Percentiles rank a stretch among this genome's conserved stretches.
Conservation (phyloP, 2,113 vertebrate genomes). For the Trichomycterus rosablanca region DNA sequence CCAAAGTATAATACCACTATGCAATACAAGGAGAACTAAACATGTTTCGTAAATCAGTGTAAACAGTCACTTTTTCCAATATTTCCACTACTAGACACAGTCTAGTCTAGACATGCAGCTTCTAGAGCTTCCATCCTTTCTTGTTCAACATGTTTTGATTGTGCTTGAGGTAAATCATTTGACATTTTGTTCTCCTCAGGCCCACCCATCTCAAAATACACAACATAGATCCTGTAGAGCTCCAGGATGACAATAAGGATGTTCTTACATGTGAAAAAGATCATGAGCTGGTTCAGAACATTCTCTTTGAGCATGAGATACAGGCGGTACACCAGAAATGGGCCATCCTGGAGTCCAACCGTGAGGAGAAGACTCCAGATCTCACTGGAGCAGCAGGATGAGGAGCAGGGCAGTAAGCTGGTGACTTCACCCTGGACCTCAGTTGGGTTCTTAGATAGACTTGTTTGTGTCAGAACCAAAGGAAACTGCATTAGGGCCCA, state of each 20-base stretch:
- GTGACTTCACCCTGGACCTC: not conserved
- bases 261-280: slow-evolving; percentile 74
- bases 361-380: slow-evolving; percentile 67
- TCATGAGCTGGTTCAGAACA: slow-evolving; percentile 72
- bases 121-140: slow-evolving; percentile 23
- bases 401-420: slow-evolving; percentile 12
- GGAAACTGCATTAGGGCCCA: slow-evolving; percentile 74
- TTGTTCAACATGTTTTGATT: slow-evolving; percentile 21
- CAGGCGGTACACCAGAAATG: slow-evolving; percentile 66
- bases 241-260: slow-evolving; percentile 68
- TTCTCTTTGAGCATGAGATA: slow-evolving; percentile 64
- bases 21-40: no score
- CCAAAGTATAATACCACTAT: no score
- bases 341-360: slow-evolving; percentile 67
- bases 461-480: slow-evolving; percentile 66
- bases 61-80: no score
- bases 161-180: slow-evolving; percentile 17
- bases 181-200: not conserved
- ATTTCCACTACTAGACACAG: no score
- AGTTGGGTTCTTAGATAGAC: slow-evolving; percentile 8
- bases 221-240: slow-evolving; percentile 66
- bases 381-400: slow-evolving; percentile 62
- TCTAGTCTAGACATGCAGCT: no score
- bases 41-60: no score
- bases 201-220: slow-evolving; percentile 52